Conservation (phyloP, 2,888 invertebrate genomes). For the Lymantria monacha region DNA sequence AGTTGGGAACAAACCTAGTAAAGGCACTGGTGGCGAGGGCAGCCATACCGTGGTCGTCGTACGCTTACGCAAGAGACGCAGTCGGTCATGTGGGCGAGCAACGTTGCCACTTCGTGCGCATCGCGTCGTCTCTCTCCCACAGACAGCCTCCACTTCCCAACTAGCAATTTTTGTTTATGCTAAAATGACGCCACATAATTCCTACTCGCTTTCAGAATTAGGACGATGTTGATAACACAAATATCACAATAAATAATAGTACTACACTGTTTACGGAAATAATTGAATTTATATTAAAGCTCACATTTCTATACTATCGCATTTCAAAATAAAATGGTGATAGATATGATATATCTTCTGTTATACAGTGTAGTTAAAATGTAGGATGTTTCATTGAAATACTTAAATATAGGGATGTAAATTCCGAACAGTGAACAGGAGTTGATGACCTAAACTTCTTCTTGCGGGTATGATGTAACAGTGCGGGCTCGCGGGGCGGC, state of each 20-base stretch:
- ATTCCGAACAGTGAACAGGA: conserved; percentile 9
- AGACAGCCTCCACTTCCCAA: conserved; percentile 58
- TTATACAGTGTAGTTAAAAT: too few relatives aligned
- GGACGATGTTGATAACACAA: conserved; percentile 50
- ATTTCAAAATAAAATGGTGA: too few relatives aligned
- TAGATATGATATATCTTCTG: too few relatives aligned
- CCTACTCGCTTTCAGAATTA: conserved; percentile 69
- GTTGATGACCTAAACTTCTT: conserved; percentile 75
- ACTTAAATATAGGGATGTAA: too few relatives aligned
- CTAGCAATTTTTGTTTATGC: conserved; percentile 75
- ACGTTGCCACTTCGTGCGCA: conserved; percentile 67
- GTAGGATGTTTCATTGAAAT: too few relatives aligned
- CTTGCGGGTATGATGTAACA: conserved; percentile 77
- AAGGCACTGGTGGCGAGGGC: conserved; percentile 39
- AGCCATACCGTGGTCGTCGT: conserved; percentile 61
- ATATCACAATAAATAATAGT: conserved; percentile 26
- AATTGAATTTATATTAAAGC: neutral
- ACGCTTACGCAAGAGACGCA: conserved; percentile 79
- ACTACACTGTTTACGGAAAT: conserved; percentile 38
- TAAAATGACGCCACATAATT: conserved; percentile 65
- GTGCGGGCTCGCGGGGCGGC: conserved; percentile 58
- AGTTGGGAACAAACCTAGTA: conserved; percentile 32
- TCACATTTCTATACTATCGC: too few relatives aligned
- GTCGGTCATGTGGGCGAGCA: conserved; percentile 74
- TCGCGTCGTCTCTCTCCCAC: conserved; percentile 60